Base-by-base conservation (phyloP, 2,888 invertebrate species). In the Marasmarcha lunaedactyla region DNA sequence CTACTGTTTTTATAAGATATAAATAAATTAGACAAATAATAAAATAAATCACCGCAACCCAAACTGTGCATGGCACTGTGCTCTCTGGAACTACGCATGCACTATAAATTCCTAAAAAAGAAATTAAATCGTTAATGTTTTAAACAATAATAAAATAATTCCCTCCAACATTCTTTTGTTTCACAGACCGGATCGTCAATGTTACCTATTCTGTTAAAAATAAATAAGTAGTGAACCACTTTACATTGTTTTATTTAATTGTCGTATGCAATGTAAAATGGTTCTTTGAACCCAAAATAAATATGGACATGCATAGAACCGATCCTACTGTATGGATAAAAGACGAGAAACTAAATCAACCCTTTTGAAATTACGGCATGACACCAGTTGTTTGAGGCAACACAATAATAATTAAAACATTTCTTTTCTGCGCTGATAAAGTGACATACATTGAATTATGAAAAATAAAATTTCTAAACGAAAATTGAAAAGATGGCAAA, bases 341-440 rank as follows among this genome's bases (percentile, higher is more conserved):
- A 10, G 11, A 30, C 4, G 30, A 30, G 14, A 61, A n/a, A 57
- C 60, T 59, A 67, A 73, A 84, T 84, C 84, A 84, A 84, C 84
- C 84, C 84, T 84, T 84, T 84, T 81, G 84, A 83, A 84, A 77
- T 64, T 59, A 71, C 65, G 65, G 64, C 61, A 63, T 63, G 63
- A 69, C 56, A 51, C 54, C 63, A 7, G 64, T 54, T 51, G n/a
- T 63, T 62, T 45, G 57, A 67, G 61, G 59, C 71, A 71, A 66
- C 56, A 47, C 47, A 42, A 37, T 40, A 27, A 39, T 26, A n/a
- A n/a, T n/a, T n/a, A n/a, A n/a, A n/a, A n/a, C n/a, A n/a, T n/a
- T n/a, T n/a, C n/a, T n/a, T n/a, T n/a, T n/a, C n/a, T n/a, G n/a
- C n/a, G n/a, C n/a, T n/a, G n/a, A n/a, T n/a, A n/a, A n/a, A n/a